Evolutionary conservation across 2,113 vertebrate genomes (phyloP), one percentile per base, ranked within the genome.

Genomic region (Eulacestoma nigropectus): DNA sequence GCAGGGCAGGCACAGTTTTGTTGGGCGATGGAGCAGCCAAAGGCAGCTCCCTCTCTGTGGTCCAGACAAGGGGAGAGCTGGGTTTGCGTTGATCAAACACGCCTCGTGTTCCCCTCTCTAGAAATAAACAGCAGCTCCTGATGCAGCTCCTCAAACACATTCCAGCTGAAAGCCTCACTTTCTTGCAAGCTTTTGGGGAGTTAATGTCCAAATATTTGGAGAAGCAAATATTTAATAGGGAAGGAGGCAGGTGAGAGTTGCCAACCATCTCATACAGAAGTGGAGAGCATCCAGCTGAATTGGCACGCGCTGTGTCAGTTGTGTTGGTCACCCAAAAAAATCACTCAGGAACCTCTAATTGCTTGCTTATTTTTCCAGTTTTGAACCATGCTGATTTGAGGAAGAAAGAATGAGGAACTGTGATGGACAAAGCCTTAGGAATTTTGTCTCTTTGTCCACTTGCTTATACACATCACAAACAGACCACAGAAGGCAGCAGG

Each of bases 261-360:
- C 81, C 56, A 56, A 4, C 12, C n/a, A 1, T 14, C 63, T 42
- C 39, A 4, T 1, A 12, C 59, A 35, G 89, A 35, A 74, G 60
- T 3, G 33, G 64, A 50, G 63, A 78, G 23, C 68, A 37, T 33
- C 49, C 68, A 37, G 32, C 1, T 44, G 25, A 19, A 30, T 3
- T 1, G 1, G 11, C 18, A 1, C 42, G 60, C 21, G 9, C 39
- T 3, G 0, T 13, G 19, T 14, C 12, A 4, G 15, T 21, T 35
- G 18, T 21, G 33, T 11, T 29, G 68, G 59, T 18, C 12, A 19
- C 27, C 4, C 10, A 17, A 41, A 65, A 41, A 6, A 42, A 17
- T 49, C 57, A 23, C 44, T 13, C 11, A 35, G n/a, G 23, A 52
- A 5, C 16, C 29, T 64, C 32, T 27, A 37, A 44, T 35, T 55